A percentile compares a stretch with the other conserved stretches of the same genome.
Evolutionary conservation across 2,797 vertebrate species (phyloP).

Genomic region (Poeciliopsis gracilis): DNA sequence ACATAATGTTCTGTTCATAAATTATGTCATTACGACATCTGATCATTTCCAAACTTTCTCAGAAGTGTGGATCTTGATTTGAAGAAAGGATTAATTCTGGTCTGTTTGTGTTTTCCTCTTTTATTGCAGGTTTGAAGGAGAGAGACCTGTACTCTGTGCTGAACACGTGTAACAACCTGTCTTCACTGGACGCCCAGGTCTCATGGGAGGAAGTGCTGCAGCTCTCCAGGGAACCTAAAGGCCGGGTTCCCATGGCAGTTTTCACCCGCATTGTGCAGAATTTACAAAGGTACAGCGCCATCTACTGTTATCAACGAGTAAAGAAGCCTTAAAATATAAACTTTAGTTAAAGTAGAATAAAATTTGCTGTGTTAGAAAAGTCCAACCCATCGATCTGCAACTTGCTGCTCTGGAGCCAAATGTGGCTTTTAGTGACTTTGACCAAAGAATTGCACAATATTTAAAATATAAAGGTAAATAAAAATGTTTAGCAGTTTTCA

Average conservation of each 20-base stretch:
- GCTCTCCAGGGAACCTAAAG: slow-evolving; percentile 64
- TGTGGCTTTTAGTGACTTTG: too few relatives aligned
- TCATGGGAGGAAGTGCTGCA: slow-evolving; percentile 77
- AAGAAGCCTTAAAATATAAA: background rate
- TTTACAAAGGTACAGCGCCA: slow-evolving; percentile 72
- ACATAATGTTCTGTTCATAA: background rate
- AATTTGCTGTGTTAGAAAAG: background rate
- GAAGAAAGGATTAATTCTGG: too few relatives aligned
- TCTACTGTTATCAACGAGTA: background rate
- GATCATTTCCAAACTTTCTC: background rate
- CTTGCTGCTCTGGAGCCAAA: too few relatives aligned
- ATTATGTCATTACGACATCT: background rate
- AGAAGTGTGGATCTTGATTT: background rate
- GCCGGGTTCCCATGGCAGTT: slow-evolving; percentile 80
- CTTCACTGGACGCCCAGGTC: slow-evolving; percentile 32
- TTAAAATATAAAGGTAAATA: background rate
- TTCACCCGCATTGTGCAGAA: slow-evolving; percentile 82
- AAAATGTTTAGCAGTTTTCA: background rate
- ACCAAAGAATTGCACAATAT: background rate
- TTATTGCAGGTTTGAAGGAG: slow-evolving; percentile 81
- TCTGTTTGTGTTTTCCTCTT: background rate
- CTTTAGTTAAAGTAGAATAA: background rate
- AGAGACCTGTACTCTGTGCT: slow-evolving; percentile 84
- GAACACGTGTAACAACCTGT: slow-evolving; percentile 75
- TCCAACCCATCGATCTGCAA: background rate